These are phyloP conservation scores for Hemibagrus wyckioides DNA, from an alignment of 2,113 vertebrate genomes.

Conservation along the genomic window DNA sequence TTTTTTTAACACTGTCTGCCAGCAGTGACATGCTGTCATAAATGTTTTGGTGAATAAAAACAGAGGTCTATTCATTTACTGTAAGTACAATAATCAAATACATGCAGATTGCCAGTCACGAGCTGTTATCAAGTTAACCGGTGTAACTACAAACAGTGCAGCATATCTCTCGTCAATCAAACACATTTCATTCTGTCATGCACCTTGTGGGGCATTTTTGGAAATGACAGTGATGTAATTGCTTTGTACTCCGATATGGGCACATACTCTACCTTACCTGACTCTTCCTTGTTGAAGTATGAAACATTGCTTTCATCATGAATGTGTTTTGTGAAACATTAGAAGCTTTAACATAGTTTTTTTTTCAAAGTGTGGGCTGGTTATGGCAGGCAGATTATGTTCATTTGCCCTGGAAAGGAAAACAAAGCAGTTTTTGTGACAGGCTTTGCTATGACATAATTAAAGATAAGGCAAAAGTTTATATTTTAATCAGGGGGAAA, in stretches of 20 bases:
- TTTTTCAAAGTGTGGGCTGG: constrained; percentile 18
- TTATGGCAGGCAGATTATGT: constrained; percentile 47
- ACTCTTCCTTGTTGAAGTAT: constrained; percentile 12
- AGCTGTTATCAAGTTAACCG: neutral
- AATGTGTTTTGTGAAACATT: constrained; percentile 30
- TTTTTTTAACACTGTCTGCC: neutral
- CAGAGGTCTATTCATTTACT: neutral
- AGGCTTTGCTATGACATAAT: constrained; percentile 33
- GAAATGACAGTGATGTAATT: constrained; percentile 11
- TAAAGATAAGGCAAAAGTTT: constrained; percentile 33
- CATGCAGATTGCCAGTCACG: neutral
- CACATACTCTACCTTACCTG: neutral
- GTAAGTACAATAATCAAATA: neutral
- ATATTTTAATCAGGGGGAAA: constrained; percentile 38
- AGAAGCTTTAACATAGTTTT: constrained; percentile 31
- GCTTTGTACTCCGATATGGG: constrained; percentile 20
- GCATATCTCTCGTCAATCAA: neutral
- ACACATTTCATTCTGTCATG: neutral
- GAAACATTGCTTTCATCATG: constrained; percentile 26
- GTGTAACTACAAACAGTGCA: neutral
- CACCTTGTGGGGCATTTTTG: constrained; percentile 1
- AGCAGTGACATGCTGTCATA: neutral
- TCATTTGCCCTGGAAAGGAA: constrained; percentile 38
- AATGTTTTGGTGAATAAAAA: neutral
- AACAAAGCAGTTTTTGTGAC: constrained; percentile 45